Percentiles rank a stretch among this genome's conserved stretches.
phyloP scores from a whole-genome alignment of 2,113 vertebrate genomes.

The Antennarius striatus region DNA sequence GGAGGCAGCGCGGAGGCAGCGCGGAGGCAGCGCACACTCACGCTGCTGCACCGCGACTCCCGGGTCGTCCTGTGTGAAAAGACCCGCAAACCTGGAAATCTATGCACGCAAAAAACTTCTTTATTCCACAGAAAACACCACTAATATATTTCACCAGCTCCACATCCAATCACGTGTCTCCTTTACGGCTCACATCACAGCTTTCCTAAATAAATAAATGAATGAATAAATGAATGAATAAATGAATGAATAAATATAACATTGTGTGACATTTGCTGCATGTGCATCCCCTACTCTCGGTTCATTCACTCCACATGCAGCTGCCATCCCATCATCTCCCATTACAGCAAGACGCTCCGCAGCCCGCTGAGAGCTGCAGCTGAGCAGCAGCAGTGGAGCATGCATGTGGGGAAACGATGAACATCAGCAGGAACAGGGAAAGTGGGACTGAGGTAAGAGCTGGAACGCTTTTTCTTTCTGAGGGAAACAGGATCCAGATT shows the following conservation, averaged over 20 bases:
- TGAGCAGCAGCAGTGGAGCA: slow-evolving; percentile 5
- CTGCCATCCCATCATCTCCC: slow-evolving; percentile 1
- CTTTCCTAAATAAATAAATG: too few species aligned
- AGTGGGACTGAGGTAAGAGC: slow-evolving; percentile 55
- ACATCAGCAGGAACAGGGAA: slow-evolving; percentile 37
- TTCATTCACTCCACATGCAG: neutral
- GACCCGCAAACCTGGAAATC: neutral
- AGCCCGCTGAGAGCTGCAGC: slow-evolving; percentile 40
- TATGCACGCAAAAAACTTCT: too few species aligned
- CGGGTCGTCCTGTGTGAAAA: neutral
- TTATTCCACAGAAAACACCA: too few species aligned
- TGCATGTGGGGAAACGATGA: slow-evolving; percentile 34
- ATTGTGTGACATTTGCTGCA: neutral
- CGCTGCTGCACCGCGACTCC: too few species aligned
- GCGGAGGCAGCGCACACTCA: too few species aligned
- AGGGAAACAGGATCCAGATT: neutral
- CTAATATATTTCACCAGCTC: too few species aligned
- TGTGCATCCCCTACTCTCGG: neutral
- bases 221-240: too few species aligned
- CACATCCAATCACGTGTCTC: slow-evolving; percentile 1
- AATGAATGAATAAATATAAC: too few species aligned
- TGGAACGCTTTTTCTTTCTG: neutral
- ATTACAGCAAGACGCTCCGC: slow-evolving; percentile 3
- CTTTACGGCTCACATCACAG: too few species aligned
- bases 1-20: too few species aligned